Base-by-base conservation (phyloP, 1,140 invertebrate genomes). In the Drosophila baimaii region DNA sequence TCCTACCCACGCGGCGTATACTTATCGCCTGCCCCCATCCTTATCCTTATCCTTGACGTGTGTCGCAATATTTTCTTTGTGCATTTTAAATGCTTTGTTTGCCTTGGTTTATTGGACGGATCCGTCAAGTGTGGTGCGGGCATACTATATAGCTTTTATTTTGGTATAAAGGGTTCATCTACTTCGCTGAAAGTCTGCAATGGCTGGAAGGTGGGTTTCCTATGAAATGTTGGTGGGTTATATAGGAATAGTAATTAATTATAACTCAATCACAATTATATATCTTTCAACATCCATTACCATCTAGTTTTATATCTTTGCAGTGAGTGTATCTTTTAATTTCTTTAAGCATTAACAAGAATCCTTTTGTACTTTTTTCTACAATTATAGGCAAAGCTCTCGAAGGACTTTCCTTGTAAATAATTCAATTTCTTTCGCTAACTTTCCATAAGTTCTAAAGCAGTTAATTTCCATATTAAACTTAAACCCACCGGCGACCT, bases 21-120 rank as follows among this genome's bases (percentile, higher is more conserved):
- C 65, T 57, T 71, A 71, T 70, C 51, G 65, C 33, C 44, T 8
- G 46, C 51, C 65, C 65, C 51, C 65, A 58, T 29, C 65, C 52
- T 56, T 51, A 44, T 37, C 35, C 46, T 6, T n/a, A 64, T 77
- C 55, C 54, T 77, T 69, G 75, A 69, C 59, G 52, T 79, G 66
- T 77, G 71, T 83, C 72, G 76, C 76, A 71, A 88, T 88, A 83
- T 86, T 86, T 83, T 82, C 70, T 65, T 72, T 83, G 63, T 83
- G 82, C 70, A 86, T 86, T 86, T 86, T 70, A 88, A 83, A 86
- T 88, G 63, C 33, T 68, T 84, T 81, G 79, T 85, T 61, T 84
- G 66, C 46, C 51, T 66, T 76, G 43, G 65, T 43, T 84, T 58
- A 81, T 85, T 79, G 81, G 61, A 65, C 54, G 68, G 57, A 47